Conservation (phyloP, 1,140 invertebrate species). For the Drosophila insularis region DNA sequence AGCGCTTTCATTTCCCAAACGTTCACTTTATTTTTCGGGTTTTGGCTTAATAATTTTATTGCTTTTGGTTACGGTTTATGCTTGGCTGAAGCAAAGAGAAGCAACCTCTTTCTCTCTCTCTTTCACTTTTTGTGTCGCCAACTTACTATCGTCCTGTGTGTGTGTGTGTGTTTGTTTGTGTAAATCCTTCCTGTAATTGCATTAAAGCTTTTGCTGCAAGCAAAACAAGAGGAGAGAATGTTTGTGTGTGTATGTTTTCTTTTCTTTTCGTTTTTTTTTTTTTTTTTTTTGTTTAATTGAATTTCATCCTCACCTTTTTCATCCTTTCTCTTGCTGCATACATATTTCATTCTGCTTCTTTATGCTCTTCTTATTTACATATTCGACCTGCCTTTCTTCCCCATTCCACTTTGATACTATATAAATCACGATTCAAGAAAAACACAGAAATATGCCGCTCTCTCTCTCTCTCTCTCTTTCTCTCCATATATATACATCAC, state of each 20-base stretch:
- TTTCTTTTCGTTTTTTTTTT: not conserved
- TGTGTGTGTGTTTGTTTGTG: conserved; percentile 10
- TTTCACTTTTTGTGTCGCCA: too few species aligned
- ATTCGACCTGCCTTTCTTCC: not conserved
- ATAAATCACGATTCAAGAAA: conserved; percentile 55
- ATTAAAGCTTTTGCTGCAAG: conserved; percentile 33
- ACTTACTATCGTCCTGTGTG: not conserved
- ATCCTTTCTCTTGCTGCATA: not conserved
- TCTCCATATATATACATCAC: too few species aligned
- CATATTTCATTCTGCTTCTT: conserved; percentile 3
- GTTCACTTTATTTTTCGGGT: conserved; percentile 45
- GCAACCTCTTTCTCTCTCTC: not conserved
- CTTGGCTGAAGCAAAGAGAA: conserved; percentile 20
- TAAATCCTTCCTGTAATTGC: conserved; percentile 37
- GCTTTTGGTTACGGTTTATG: conserved; percentile 54
- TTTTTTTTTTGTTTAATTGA: conserved; percentile 67
- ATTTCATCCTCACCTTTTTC: conserved; percentile 37
- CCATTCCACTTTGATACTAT: conserved; percentile 30
- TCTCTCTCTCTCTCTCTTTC: not conserved
- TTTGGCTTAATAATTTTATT: conserved; percentile 59
- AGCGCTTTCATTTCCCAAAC: conserved; percentile 50
- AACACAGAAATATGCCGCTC: conserved; percentile 36
- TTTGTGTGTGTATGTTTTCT: too few species aligned
- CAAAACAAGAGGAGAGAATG: conserved; percentile 22
- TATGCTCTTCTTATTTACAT: conserved; percentile 2